Evolutionary conservation across 35 echinoderm and acorn worm species (phyloP).

Genomic region (Eucidaris tribuloides): DNA sequence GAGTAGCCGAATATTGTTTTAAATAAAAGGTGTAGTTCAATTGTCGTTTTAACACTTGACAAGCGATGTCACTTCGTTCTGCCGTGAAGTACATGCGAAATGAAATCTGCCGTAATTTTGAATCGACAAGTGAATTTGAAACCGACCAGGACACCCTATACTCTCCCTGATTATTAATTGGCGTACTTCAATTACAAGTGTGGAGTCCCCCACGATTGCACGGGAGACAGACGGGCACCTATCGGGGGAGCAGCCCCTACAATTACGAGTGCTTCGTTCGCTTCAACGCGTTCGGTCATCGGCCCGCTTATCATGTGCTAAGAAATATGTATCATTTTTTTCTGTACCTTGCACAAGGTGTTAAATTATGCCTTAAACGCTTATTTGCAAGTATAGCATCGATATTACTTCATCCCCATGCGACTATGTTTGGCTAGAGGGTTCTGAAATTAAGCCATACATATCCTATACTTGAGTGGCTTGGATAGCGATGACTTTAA

Average conservation of each 20-base stretch:
- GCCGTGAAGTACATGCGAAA: too few relatives aligned
- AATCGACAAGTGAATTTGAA: too few relatives aligned
- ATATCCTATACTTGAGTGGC: neutral
- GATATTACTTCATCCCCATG: neutral
- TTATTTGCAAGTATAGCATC: neutral
- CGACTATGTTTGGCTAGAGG: neutral
- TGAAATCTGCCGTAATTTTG: too few relatives aligned
- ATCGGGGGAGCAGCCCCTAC: neutral
- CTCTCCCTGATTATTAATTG: too few relatives aligned
- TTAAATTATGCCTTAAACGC: conserved; percentile 16
- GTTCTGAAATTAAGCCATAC: neutral
- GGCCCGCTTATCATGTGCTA: neutral
- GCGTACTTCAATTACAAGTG: too few relatives aligned
- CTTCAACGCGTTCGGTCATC: neutral
- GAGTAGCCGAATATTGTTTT: too few relatives aligned
- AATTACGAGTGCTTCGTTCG: conserved; percentile 5
- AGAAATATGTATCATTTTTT: conserved; percentile 10
- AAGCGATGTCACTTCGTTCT: too few relatives aligned
- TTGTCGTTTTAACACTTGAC: too few relatives aligned
- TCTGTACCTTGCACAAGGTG: neutral
- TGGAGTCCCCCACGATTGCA: too few relatives aligned
- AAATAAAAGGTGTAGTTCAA: too few relatives aligned
- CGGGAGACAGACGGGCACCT: neutral
- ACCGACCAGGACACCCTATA: too few relatives aligned
- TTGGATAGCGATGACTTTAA: neutral